Conservation (phyloP, 2,888 invertebrate species). For the Plusia festucae region DNA sequence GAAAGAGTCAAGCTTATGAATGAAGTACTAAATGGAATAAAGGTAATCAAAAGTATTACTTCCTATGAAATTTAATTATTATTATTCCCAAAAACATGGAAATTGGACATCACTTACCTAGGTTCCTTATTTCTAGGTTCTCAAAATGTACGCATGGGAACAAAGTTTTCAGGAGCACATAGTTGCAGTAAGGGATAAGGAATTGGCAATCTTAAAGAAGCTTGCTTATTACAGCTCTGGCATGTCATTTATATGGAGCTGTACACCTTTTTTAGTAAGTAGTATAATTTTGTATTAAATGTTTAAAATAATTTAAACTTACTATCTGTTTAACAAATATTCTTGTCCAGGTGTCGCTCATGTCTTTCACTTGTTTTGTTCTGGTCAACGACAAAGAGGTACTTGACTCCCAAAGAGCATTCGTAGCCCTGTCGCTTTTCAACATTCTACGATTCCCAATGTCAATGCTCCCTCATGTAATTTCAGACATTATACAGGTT, state of each 20-base stretch:
- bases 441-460: conserved; percentile 98
- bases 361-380: conserved; percentile 96
- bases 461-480: conserved; percentile 98
- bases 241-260: conserved; percentile 95
- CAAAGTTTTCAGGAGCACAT: conserved; percentile 95
- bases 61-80: neutral
- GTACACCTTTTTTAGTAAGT: conserved; percentile 96
- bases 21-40: conserved; percentile 95
- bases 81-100: neutral
- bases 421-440: conserved; percentile 98
- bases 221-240: conserved; percentile 94
- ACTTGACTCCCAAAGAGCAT: conserved; percentile 96
- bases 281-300: too few species aligned
- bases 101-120: too few species aligned
- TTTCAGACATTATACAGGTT: conserved; percentile 97
- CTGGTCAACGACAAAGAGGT: conserved; percentile 94
- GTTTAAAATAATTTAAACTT: neutral
- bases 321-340: neutral
- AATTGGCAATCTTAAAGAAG: conserved; percentile 93
- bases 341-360: conserved; percentile 92
- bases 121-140: conserved; percentile 77
- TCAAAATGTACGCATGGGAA: conserved; percentile 97
- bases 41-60: conserved; percentile 80
- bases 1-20: conserved; percentile 96
- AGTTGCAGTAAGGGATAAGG: conserved; percentile 93